A percentile compares a stretch with the other conserved stretches of the same genome.
phyloP scores from a whole-genome alignment of 2,888 invertebrate species.

The Drosophila mayaguana region DNA sequence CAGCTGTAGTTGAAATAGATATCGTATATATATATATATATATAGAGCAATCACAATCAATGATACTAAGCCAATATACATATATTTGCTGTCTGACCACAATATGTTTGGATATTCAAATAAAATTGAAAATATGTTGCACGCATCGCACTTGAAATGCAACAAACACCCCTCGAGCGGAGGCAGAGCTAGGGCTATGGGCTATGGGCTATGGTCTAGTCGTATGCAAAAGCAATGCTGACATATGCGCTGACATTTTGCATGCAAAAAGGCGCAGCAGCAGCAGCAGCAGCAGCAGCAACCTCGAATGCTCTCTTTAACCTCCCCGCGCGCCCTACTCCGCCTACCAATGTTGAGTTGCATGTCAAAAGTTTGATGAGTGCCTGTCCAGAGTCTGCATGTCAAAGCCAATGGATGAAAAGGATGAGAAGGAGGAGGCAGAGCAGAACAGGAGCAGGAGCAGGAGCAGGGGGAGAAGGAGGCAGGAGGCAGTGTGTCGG shows the following conservation, averaged over 20 bases:
- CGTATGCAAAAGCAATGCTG: constrained; percentile 79
- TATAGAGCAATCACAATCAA: not conserved
- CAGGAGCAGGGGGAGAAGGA: not conserved
- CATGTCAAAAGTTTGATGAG: constrained; percentile 80
- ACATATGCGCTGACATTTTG: constrained; percentile 81
- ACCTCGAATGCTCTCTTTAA: constrained; percentile 48
- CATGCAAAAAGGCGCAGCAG: constrained; percentile 79
- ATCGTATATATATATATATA: not conserved
- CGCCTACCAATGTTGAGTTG: constrained; percentile 43
- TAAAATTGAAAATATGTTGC: constrained; percentile 24
- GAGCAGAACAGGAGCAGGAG: not conserved
- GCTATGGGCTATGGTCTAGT: constrained; percentile 4
- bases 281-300: constrained; percentile 55
- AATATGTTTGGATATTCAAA: constrained; percentile 54
- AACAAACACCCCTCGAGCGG: constrained; percentile 51
- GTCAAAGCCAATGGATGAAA: constrained; percentile 62
- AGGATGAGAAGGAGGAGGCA: constrained; percentile 4
- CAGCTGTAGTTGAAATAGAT: not conserved
- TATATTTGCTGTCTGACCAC: constrained; percentile 21
- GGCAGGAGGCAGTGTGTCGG: constrained; percentile 34
- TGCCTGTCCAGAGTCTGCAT: constrained; percentile 72
- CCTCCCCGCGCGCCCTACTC: not conserved
- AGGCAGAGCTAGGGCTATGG: not conserved
- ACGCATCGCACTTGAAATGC: constrained; percentile 21
- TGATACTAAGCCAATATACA: not conserved